These are phyloP conservation scores for Stegana nigrithorax DNA, from an alignment of 2,888 invertebrate species.

Conservation along the genomic window DNA sequence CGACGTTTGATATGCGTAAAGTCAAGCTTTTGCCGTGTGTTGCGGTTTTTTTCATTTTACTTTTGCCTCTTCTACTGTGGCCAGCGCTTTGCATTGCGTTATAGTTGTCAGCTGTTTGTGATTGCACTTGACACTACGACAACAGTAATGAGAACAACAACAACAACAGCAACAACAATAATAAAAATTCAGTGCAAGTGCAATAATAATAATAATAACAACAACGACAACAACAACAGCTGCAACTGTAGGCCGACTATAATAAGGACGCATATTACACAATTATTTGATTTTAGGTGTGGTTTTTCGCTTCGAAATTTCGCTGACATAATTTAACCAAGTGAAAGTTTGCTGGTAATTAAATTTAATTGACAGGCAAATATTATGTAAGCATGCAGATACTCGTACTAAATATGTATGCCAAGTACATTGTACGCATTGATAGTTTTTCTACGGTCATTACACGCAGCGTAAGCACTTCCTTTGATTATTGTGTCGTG, in stretches of 20 bases:
- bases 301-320: slow-evolving; percentile 46
- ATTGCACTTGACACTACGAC: slow-evolving; percentile 38
- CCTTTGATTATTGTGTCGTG: neutral
- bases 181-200: neutral
- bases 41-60: slow-evolving; percentile 16
- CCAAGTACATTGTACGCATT: no score
- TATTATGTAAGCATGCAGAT: no score
- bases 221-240: neutral
- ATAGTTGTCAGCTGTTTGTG: slow-evolving; percentile 57
- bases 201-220: neutral
- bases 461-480: neutral
- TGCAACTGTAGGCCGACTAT: neutral
- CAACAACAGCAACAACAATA: neutral
- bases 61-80: slow-evolving; percentile 25
- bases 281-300: slow-evolving; percentile 56
- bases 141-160: neutral
- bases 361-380: no score
- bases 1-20: neutral
- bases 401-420: no score
- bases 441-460: no score
- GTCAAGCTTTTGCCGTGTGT: slow-evolving; percentile 22
- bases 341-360: no score
- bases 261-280: slow-evolving; percentile 45
- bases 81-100: no score
- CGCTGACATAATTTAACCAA: no score